Base-by-base conservation (phyloP, 2,888 invertebrate species). In the Netelia fuscicornis region DNA sequence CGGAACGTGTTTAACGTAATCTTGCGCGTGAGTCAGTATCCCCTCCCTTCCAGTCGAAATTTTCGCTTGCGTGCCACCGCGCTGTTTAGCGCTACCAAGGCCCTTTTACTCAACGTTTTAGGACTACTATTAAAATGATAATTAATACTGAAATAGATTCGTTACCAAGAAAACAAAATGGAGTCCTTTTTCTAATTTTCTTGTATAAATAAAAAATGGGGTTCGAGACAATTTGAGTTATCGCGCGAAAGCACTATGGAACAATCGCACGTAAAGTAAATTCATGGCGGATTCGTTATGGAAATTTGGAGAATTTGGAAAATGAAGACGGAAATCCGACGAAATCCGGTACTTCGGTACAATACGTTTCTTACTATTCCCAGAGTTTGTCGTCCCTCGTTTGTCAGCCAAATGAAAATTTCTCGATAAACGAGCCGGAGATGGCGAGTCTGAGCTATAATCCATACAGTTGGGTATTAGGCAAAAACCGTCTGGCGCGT, bases 401-500 rank as follows among this genome's bases (percentile, higher is more conserved):
- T 8, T 23, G 10, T 56, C 65, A 79, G 77, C 81, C 88, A 88
- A 83, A 85, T 87, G 88, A 89, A 90, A 89, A 70, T 48, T 30
- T 11, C 52, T 75, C 13, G 71, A 9, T 52, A 48, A n/a, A 68
- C 52, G 20, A 84, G 82, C 72, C 78, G 71, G 62, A 82, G 85
- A 76, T 81, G 87, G 88, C 88, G 42, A 88, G 88, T 89, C 88
- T 91, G 89, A 91, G 90, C 90, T 88, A 89, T 92, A 92, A 93
- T 92, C 92, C 91, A 76, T 76, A 56, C 37, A 37, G 37, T 20
- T 54, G 76, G 90, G 85, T 86, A 91, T 92, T 92, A 90, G 91
- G 90, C 91, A 90, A 92, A 93, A 92, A 89, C 91, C 90, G 91
- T 89, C 88, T 90, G 68, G 77, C 68, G 84, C 89, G 87, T 90